Base-by-base conservation (phyloP, 2,797 vertebrate species). In the Syndactyla subalaris region DNA sequence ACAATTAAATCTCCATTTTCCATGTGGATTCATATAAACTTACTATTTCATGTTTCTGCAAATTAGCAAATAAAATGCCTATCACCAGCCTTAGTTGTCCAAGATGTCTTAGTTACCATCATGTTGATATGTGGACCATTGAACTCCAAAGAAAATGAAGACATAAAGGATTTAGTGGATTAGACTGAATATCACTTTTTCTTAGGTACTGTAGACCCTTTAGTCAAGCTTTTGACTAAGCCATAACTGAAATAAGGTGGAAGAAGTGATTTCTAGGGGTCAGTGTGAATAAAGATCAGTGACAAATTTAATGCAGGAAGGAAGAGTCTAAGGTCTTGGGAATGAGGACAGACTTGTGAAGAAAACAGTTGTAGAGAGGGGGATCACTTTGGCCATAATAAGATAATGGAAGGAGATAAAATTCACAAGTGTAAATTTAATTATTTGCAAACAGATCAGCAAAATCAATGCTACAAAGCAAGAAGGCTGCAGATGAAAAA, bases 31-130 rank as follows among this genome's bases (percentile, higher is more conserved):
- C 65, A 59, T 10, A 19, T 65, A 85, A 89, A 19, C 2, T 4
- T 82, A 52, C 32, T 36, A 24, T 45, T 97, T 86, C 23, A 59
- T 52, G 39, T 91, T 93, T 75, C 88, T 85, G n/a, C 18, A 94
- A 81, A 77, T 87, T 45, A 79, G 10, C 75, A 30, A 94, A 67
- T 54, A 51, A 67, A 81, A 70, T 73, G 24, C 43, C 46, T 76
- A 57, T 11, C 3, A 39, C 3, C 14, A 58, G 14, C 8, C 26
- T 52, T 34, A 41, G 18, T 27, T 81, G 14, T 45, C 32, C 14
- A 26, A 70, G 45, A 65, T 76, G 22, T 68, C n/a, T 55, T 58
- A 82, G n/a, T 41, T 61, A n/a, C 8, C 38, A 58, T 22, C 10
- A 19, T 36, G 14, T 5, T 73, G 15, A 73, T 41, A 59, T 6